These are phyloP conservation scores for Gonioctena quinquepunctata DNA, from an alignment of 1,140 invertebrate genomes.

Conservation along the genomic window DNA sequence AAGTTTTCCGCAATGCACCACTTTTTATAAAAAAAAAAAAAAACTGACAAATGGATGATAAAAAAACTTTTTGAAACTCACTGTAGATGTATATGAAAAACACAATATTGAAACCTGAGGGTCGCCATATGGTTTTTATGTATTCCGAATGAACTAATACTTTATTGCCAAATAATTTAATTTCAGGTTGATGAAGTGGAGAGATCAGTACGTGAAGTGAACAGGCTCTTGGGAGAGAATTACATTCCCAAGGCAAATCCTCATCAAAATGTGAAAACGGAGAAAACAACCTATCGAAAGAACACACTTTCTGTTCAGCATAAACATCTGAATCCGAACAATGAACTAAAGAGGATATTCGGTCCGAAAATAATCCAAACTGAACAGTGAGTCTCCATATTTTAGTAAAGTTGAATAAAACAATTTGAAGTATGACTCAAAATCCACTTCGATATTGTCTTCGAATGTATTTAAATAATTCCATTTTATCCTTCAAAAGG, in stretches of 20 bases:
- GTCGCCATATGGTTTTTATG: not conserved
- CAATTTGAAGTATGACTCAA: too few relatives aligned
- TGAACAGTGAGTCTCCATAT: constrained; percentile 62
- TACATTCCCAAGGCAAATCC: constrained; percentile 48
- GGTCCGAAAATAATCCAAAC: constrained; percentile 77
- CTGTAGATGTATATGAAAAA: too few relatives aligned
- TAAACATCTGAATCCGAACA: constrained; percentile 79
- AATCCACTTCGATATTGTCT: too few relatives aligned
- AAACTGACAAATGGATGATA: too few relatives aligned
- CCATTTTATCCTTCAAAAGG: too few relatives aligned
- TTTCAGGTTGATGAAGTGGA: constrained; percentile 73
- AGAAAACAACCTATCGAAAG: constrained; percentile 52
- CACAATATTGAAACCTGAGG: not conserved
- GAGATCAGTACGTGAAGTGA: constrained; percentile 71
- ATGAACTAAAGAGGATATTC: constrained; percentile 85
- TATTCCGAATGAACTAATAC: too few relatives aligned
- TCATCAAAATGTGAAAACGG: constrained; percentile 39
- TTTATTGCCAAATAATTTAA: not conserved
- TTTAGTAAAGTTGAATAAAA: too few relatives aligned
- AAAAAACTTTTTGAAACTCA: too few relatives aligned
- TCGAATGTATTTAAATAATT: too few relatives aligned
- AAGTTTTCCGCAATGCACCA: too few relatives aligned
- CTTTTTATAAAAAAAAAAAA: too few relatives aligned
- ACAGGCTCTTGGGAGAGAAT: constrained; percentile 69
- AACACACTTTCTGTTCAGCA: constrained; percentile 66